Evolutionary conservation across 2,797 vertebrate genomes (phyloP).

Genomic region (Enteromius afrohamiltoni): DNA sequence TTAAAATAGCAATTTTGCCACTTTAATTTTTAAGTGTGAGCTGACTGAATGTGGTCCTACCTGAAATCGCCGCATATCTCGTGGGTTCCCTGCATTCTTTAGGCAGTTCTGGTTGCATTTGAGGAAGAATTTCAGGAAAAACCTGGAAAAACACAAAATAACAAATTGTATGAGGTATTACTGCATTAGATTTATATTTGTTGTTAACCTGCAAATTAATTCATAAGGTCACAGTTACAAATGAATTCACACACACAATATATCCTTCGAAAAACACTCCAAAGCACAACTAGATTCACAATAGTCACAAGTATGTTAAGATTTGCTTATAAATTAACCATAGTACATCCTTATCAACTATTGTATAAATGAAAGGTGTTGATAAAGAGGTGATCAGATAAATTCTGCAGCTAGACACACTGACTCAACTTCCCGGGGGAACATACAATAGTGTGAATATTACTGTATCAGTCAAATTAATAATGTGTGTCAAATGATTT

Average conservation of each 20-base stretch:
- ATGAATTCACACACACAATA: conserved; percentile 57
- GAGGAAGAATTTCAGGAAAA: conserved; percentile 91
- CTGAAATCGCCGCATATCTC: conserved; percentile 91
- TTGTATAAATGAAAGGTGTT: background rate
- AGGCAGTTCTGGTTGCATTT: conserved; percentile 93
- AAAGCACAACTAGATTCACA: background rate
- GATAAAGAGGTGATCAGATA: no score
- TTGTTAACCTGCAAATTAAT: conserved; percentile 2
- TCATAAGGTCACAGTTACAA: conserved; percentile 8
- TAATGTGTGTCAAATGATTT: conserved; percentile 18
- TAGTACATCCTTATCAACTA: background rate
- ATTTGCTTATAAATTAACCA: background rate
- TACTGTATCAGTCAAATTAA: conserved; percentile 17
- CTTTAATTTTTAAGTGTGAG: conserved; percentile 59
- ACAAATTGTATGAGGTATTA: background rate
- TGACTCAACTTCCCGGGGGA: background rate
- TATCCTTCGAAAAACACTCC: conserved; percentile 75
- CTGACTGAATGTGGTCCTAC: conserved; percentile 72
- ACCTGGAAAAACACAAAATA: conserved; percentile 74
- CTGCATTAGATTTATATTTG: background rate
- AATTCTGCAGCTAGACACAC: background rate
- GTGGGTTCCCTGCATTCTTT: conserved; percentile 90
- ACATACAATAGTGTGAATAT: conserved; percentile 8
- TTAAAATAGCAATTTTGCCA: conserved; percentile 4
- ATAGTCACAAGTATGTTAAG: background rate